Evolutionary conservation across 2,888 invertebrate species (phyloP).

Genomic region (Lypha dubia): DNA sequence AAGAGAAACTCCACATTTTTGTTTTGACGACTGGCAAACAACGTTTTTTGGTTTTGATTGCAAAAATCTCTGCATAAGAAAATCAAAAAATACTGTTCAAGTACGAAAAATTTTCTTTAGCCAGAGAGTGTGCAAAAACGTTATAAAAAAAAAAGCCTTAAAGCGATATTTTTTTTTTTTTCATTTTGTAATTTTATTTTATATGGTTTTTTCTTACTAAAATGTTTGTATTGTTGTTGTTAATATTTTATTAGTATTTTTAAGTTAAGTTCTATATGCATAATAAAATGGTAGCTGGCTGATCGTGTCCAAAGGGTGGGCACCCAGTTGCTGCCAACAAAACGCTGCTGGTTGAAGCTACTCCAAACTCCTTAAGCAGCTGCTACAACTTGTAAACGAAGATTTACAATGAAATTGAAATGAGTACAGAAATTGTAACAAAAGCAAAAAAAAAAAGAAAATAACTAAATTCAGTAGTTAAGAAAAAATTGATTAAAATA

Average conservation of each 20-base stretch:
- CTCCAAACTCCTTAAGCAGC: slow-evolving; percentile 52
- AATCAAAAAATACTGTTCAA: slow-evolving; percentile 46
- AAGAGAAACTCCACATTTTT: slow-evolving; percentile 34
- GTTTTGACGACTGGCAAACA: slow-evolving; percentile 39
- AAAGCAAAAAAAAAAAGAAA: slow-evolving; percentile 23
- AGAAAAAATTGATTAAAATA: slow-evolving; percentile 70
- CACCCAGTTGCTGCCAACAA: slow-evolving; percentile 71
- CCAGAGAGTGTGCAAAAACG: slow-evolving; percentile 33
- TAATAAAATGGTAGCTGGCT: slow-evolving; percentile 71
- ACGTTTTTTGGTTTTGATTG: slow-evolving; percentile 36
- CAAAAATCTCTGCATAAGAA: slow-evolving; percentile 44
- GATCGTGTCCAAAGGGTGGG: slow-evolving; percentile 73
- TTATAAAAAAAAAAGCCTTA: slow-evolving; percentile 54
- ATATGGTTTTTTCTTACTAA: not conserved
- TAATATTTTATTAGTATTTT: slow-evolving; percentile 39
- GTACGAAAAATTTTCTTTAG: slow-evolving; percentile 24
- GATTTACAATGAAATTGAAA: slow-evolving; percentile 64
- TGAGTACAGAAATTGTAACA: slow-evolving; percentile 39
- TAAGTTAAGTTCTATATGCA: slow-evolving; percentile 53
- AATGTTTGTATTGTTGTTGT: slow-evolving; percentile 33
- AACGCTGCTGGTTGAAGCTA: slow-evolving; percentile 72
- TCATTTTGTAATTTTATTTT: slow-evolving; percentile 5
- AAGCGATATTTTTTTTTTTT: slow-evolving; percentile 62
- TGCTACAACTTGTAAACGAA: slow-evolving; percentile 61
- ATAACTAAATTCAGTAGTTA: slow-evolving; percentile 69